These are phyloP conservation scores for Branchipolynoe longqiensis DNA, from an alignment of 2,888 invertebrate species.

Conservation along the genomic window DNA sequence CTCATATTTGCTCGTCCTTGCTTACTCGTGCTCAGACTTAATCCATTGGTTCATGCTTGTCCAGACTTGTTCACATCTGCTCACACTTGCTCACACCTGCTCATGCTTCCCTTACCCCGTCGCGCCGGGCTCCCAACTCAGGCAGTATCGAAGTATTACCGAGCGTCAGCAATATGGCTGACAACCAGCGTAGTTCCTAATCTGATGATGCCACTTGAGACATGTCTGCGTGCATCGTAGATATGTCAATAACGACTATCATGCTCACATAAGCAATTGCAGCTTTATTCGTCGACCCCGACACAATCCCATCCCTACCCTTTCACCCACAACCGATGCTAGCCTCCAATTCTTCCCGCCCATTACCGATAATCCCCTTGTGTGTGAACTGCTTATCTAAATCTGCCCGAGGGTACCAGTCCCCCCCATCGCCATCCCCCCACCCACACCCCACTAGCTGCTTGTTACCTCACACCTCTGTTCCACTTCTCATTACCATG, in stretches of 20 bases:
- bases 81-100: no score
- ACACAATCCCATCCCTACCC: slow-evolving; percentile 2
- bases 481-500: slow-evolving; percentile 14
- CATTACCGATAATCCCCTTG: background rate
- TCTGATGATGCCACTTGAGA: slow-evolving; percentile 47
- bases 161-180: background rate
- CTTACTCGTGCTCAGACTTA: no score
- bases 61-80: no score
- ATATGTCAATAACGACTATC: slow-evolving; percentile 47
- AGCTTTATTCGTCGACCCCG: slow-evolving; percentile 21
- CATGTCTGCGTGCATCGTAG: slow-evolving; percentile 19
- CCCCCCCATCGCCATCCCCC: background rate
- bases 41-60: no score
- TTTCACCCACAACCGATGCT: background rate
- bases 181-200: slow-evolving; percentile 1
- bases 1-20: no score
- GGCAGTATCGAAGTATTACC: slow-evolving; percentile 23
- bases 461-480: background rate
- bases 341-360: slow-evolving; percentile 4
- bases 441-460: background rate
- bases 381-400: slow-evolving; percentile 20
- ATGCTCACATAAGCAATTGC: slow-evolving; percentile 50
- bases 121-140: no score
- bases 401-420: background rate
- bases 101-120: no score